phyloP scores from a whole-genome alignment of 53 echinoderm and acorn worm species.

The Arbacia lixula region DNA sequence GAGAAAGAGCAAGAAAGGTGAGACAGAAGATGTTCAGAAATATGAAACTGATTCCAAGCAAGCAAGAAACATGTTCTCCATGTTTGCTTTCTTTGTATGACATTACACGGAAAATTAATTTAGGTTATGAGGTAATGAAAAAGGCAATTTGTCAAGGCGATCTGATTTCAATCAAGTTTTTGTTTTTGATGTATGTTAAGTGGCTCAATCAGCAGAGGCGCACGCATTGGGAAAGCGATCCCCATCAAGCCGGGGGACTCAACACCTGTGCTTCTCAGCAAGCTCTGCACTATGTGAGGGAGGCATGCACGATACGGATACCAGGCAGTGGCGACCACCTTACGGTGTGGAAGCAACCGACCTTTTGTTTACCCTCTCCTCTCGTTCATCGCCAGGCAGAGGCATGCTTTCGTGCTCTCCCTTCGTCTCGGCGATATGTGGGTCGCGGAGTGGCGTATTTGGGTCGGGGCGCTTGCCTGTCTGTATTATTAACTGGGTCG shows the following conservation, averaged over 20 bases:
- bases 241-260: conserved; percentile 1
- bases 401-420: conserved; percentile 53
- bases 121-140: conserved; percentile 51
- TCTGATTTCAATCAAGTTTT: conserved; percentile 55
- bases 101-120: conserved; percentile 48
- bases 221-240: conserved; percentile 55
- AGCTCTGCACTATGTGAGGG: background rate
- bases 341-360: conserved; percentile 29
- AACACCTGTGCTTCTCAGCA: background rate
- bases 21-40: too few species aligned
- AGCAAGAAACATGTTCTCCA: background rate
- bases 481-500: conserved; percentile 62
- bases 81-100: conserved; percentile 42
- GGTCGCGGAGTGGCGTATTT: conserved; percentile 64
- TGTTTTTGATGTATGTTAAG: conserved; percentile 48
- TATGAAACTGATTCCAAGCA: background rate
- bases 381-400: conserved; percentile 10
- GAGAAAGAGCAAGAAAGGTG: too few species aligned
- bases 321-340: background rate
- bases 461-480: conserved; percentile 59
- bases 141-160: conserved; percentile 25
- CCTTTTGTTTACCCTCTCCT: conserved; percentile 51
- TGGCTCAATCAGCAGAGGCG: conserved; percentile 30
- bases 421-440: conserved; percentile 50
- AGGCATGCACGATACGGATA: conserved; percentile 26